These are phyloP conservation scores for Danaus chrysippus DNA, from an alignment of 2,888 invertebrate species.

Conservation along the genomic window DNA sequence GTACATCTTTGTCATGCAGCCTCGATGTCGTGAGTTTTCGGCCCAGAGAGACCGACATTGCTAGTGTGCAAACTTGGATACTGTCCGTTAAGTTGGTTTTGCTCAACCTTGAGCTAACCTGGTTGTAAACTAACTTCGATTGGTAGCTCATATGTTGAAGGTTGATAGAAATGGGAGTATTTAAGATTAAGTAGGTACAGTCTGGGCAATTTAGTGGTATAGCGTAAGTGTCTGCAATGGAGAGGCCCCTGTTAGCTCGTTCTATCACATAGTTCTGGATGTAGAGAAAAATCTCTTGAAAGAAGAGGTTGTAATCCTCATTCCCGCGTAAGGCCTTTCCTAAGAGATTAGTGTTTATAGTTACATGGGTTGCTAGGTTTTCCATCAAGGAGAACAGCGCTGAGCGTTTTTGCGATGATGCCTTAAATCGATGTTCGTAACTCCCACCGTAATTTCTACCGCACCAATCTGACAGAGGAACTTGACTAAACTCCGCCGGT, in stretches of 20 bases:
- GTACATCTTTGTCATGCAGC: background rate
- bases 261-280: constrained; percentile 8
- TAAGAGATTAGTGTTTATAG: constrained; percentile 12
- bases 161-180: background rate
- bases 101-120: background rate
- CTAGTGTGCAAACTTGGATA: background rate
- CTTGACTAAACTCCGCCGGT: background rate
- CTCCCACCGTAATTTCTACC: constrained; percentile 14
- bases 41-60: background rate
- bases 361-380: constrained; percentile 13
- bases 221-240: background rate
- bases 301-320: constrained; percentile 12
- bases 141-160: background rate
- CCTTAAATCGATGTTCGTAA: constrained; percentile 12
- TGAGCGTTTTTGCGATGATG: constrained; percentile 10
- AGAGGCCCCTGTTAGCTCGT: background rate
- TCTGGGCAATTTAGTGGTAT: background rate
- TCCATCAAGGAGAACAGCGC: constrained; percentile 8
- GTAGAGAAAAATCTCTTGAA: constrained; percentile 8
- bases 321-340: constrained; percentile 12
- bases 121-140: background rate
- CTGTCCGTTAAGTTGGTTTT: background rate
- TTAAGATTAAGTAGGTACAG: background rate
- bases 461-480: constrained; percentile 9
- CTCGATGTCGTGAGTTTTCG: background rate